Conservation (phyloP, 2,113 vertebrate species). For the Tachysurus fulvidraco region DNA sequence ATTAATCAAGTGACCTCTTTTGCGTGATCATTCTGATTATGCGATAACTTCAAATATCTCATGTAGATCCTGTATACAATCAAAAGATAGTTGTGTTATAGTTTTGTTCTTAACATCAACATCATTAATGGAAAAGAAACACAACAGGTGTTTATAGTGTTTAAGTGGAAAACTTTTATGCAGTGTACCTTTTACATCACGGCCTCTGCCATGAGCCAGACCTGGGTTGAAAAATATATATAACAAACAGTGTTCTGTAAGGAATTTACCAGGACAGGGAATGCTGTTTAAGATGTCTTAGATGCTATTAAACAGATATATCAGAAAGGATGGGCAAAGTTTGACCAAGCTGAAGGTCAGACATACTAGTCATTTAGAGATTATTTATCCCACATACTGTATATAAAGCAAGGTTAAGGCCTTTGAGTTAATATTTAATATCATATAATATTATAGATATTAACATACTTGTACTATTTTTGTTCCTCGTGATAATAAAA, state of each 20-base stretch:
- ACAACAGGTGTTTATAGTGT: not conserved
- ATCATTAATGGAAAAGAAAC: not conserved
- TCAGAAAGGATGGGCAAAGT: not conserved
- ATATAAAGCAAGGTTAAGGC: not conserved
- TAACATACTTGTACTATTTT: not conserved
- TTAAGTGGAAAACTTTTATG: not conserved
- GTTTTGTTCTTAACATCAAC: not conserved
- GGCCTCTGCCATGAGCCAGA: not conserved
- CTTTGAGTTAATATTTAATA: not conserved
- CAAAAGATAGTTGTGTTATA: slow-evolving; percentile 11
- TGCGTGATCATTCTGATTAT: slow-evolving; percentile 57
- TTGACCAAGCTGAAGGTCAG: not conserved
- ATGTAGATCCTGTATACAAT: not conserved
- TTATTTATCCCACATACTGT: not conserved
- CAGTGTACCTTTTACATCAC: not conserved
- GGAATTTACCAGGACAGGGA: not conserved
- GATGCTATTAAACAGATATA: not conserved
- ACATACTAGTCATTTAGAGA: not conserved
- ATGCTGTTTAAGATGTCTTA: not conserved
- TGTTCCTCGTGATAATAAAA: not conserved
- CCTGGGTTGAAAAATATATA: not conserved
- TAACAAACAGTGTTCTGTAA: not conserved
- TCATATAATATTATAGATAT: not conserved
- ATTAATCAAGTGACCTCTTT: slow-evolving; percentile 53
- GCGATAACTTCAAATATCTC: slow-evolving; percentile 51